These are phyloP conservation scores for Galago senegalensis DNA, from an alignment of 2,797 vertebrate species.

Conservation along the genomic window DNA sequence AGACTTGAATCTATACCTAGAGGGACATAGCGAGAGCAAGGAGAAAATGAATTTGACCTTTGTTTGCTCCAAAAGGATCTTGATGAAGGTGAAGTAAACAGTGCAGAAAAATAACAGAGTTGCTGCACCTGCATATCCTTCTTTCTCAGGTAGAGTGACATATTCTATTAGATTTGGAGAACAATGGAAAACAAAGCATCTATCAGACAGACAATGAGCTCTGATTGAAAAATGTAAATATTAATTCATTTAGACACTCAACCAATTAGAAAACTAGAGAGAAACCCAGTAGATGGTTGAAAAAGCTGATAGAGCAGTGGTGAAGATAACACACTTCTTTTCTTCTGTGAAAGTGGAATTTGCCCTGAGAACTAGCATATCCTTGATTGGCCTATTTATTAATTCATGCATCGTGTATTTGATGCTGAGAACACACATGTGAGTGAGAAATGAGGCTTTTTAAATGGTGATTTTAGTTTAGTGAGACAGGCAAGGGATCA, in stretches of 20 bases:
- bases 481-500: neutral
- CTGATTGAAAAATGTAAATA: slow-evolving; percentile 19
- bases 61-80: slow-evolving; percentile 14
- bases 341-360: neutral
- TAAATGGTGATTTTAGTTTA: neutral
- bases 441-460: neutral
- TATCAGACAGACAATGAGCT: neutral
- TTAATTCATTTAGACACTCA: neutral
- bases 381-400: neutral
- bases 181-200: neutral
- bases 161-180: slow-evolving; percentile 35
- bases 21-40: neutral
- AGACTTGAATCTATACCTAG: neutral
- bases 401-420: neutral
- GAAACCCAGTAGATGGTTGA: neutral
- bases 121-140: neutral
- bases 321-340: neutral
- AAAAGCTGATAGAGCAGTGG: neutral
- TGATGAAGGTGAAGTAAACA: neutral
- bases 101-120: neutral
- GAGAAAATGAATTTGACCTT: slow-evolving; percentile 41
- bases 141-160: neutral
- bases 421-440: neutral
- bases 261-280: neutral
- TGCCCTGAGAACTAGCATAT: neutral